These are phyloP conservation scores for Stomorhina lunata DNA, from an alignment of 2,888 invertebrate genomes.

Conservation along the genomic window DNA sequence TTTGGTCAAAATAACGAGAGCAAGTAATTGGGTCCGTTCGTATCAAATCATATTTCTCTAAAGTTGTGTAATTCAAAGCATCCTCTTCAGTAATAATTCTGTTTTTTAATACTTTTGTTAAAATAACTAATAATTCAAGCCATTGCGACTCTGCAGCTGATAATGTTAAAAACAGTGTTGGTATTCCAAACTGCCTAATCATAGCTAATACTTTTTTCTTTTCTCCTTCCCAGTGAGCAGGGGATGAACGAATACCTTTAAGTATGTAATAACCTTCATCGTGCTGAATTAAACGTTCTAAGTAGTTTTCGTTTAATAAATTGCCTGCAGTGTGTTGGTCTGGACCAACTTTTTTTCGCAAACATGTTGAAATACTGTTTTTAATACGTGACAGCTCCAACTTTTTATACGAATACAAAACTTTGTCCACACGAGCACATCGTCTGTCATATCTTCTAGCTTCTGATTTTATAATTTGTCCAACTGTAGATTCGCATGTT, in stretches of 20 bases:
- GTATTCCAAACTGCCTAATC: slow-evolving; percentile 48
- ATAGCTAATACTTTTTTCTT: slow-evolving; percentile 49
- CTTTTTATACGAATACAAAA: slow-evolving; percentile 54
- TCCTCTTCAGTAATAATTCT: slow-evolving; percentile 18
- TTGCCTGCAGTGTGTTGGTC: slow-evolving; percentile 4
- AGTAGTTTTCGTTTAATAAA: slow-evolving; percentile 30
- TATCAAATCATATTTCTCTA: slow-evolving; percentile 32
- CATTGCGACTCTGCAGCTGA: slow-evolving; percentile 44
- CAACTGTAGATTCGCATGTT: neutral
- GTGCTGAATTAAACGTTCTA: slow-evolving; percentile 39
- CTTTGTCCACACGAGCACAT: slow-evolving; percentile 54
- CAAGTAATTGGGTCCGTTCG: slow-evolving; percentile 37
- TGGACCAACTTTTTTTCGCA: slow-evolving; percentile 31
- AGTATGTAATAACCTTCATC: slow-evolving; percentile 46
- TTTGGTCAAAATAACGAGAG: slow-evolving; percentile 38
- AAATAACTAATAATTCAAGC: slow-evolving; percentile 35
- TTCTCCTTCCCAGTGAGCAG: slow-evolving; percentile 64
- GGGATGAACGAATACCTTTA: slow-evolving; percentile 53
- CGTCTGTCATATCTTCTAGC: slow-evolving; percentile 54
- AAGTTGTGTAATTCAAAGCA: slow-evolving; percentile 3
- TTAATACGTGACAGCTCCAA: slow-evolving; percentile 42
- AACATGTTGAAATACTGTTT: slow-evolving; percentile 42
- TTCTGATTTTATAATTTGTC: slow-evolving; percentile 51
- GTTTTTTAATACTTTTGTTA: slow-evolving; percentile 6
- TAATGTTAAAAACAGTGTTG: slow-evolving; percentile 19